Percentiles rank a stretch among this genome's conserved stretches.
Conservation (phyloP, 2,888 invertebrate species). For the Aporophyla lueneburgensis region DNA sequence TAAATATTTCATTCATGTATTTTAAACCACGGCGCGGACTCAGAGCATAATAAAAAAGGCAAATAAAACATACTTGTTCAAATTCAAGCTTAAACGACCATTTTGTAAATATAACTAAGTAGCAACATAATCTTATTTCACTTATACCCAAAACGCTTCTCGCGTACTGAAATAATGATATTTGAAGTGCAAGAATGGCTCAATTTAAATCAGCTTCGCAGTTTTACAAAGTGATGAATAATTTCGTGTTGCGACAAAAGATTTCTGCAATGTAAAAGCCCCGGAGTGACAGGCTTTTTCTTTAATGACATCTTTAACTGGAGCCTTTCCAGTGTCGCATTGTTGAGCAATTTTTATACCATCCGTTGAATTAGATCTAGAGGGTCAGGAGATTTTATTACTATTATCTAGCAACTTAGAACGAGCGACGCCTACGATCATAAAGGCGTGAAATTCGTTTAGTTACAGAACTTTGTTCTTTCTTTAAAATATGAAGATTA, state of each 20-base stretch:
- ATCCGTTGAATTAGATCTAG: slow-evolving; percentile 56
- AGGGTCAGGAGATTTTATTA: slow-evolving; percentile 50
- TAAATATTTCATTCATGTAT: background rate
- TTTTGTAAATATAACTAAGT: slow-evolving; percentile 23
- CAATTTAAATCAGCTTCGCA: slow-evolving; percentile 66
- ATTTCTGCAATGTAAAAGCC: slow-evolving; percentile 70
- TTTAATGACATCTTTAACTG: slow-evolving; percentile 72
- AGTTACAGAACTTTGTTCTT: slow-evolving; percentile 20
- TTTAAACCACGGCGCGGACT: background rate
- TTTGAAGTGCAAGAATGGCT: slow-evolving; percentile 60
- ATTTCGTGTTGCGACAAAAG: slow-evolving; percentile 75
- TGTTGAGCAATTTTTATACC: slow-evolving; percentile 63
- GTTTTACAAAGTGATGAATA: slow-evolving; percentile 70
- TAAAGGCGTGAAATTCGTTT: slow-evolving; percentile 35
- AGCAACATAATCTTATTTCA: slow-evolving; percentile 7
- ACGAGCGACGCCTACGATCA: slow-evolving; percentile 35
- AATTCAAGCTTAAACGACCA: background rate
- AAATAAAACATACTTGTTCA: slow-evolving; percentile 14
- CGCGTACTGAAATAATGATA: slow-evolving; percentile 52
- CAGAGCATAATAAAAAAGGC: background rate
- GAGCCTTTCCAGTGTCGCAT: slow-evolving; percentile 56
- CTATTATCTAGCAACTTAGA: slow-evolving; percentile 51
- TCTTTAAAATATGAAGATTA: slow-evolving; percentile 37
- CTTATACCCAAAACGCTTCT: slow-evolving; percentile 21
- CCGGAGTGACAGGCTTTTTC: slow-evolving; percentile 71